Base-by-base conservation (phyloP, 2,888 invertebrate species). In the Caenorhabditis sulstoni region DNA sequence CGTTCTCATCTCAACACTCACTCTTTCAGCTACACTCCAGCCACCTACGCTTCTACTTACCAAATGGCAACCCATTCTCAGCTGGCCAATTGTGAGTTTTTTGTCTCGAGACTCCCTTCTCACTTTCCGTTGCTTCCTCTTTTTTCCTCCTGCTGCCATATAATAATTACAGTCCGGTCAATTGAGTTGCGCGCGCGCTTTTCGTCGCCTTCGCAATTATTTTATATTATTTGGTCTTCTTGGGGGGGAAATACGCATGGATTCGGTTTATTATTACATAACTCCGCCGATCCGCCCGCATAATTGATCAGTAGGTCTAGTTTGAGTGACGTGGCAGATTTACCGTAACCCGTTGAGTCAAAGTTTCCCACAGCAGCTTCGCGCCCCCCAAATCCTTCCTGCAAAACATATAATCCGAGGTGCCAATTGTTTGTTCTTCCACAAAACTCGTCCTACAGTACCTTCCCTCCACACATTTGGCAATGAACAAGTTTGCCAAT, bases 371-470 rank as follows among this genome's bases (percentile, higher is more conserved):
- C 68, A 52, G 50, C 37, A 53, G 59, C 61, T 68, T 68, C 59
- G 44, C 44, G 49, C 50, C 16, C 29, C n/a, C 29, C 4, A 29
- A 29, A 29, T 39, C 20, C 57, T 53, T 55, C 58, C 67, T 58
- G 67, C 58, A 71, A 71, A 62, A 55, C 49, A 64, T 45, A 64
- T 71, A 71, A 71, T 71, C 71, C 70, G 16, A 18, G 29, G 55
- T 71, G 55, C 57, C 55, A 57, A 61, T 62, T 71, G 71, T 71
- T 71, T 71, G 71, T 71, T 49, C 57, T 62, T 35, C 45, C 18
- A 52, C 59, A 50, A 68, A 71, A 71, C 71, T 64, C 71, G 71
- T 71, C 71, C 64, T 71, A 71, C 71, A 47, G 71, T 71, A 71
- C 57, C 29, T 29, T 29, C 49, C 37, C 39, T 47, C 65, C 65